Base-by-base conservation (phyloP, 2,797 vertebrate species). In the Argyrosomus regius region DNA sequence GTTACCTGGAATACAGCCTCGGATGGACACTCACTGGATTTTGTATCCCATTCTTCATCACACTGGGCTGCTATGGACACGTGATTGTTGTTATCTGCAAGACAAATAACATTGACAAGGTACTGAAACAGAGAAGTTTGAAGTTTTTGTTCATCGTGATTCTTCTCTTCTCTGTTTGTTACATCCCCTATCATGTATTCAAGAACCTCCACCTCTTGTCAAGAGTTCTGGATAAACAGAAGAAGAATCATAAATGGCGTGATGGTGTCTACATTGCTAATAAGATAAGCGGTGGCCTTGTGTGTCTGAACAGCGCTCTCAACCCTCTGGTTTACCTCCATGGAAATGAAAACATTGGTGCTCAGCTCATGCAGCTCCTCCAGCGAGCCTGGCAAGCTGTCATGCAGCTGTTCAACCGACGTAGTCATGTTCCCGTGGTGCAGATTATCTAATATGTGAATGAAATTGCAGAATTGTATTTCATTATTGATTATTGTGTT, bases 271-370 rank as follows among this genome's bases (percentile, higher is more conserved):
- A n/a, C 41, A 0, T 95, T 16, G 92, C 88, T 41, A 94, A 95
- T 75, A 96, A 96, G 82, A 90, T 96, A 41, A 93, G 94, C 31
- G 92, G 95, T 8, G 96, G 92, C 4, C 79, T 97, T 72, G 96
- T 94, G 65, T 94, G 95, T 88, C 88, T 96, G 75, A 97, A 96
- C 89, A 96, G 95, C 10, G 94, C 91, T 54, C 88, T 97, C 65
- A 97, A 97, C 69, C 96, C 96, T 0, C 80, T 97, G 63, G 87
- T 97, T 73, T 97, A 97, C 0, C 77, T 96, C 41, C 83, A 95
- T 46, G 91, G 86, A 43, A 90, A 78, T 3, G 88, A 95, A 26
- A 67, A 94, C 48, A 72, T 95, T 63, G 3, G 70, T 12, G 58
- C 0, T 56, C 56, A 49, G 18, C 5, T 87, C 66, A 54, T 22